Conservation (phyloP, 1,140 invertebrate species). For the Leucophenga varia region DNA sequence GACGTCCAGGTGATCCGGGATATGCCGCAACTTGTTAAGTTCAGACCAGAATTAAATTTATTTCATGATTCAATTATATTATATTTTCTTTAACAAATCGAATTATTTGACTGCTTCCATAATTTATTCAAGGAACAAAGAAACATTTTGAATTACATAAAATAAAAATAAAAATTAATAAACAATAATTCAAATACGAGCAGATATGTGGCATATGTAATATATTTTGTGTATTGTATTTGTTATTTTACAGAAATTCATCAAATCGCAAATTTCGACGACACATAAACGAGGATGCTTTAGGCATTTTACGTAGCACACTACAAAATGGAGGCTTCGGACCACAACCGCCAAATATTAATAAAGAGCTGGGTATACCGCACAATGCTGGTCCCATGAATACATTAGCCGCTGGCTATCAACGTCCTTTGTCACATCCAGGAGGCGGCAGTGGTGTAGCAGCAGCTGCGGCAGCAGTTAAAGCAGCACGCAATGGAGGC, state of each 20-base stretch:
- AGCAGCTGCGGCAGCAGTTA: constrained; percentile 45
- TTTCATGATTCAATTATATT: too few species aligned
- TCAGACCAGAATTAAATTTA: too few species aligned
- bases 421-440: constrained; percentile 48
- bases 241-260: constrained; percentile 35
- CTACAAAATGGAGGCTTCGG: constrained; percentile 48
- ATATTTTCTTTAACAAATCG: too few species aligned
- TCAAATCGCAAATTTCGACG: constrained; percentile 48
- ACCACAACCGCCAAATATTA: constrained; percentile 48
- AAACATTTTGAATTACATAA: too few species aligned
- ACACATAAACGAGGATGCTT: constrained; percentile 49
- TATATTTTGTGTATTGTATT: neutral
- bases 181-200: too few species aligned
- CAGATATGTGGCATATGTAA: neutral
- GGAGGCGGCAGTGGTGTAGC: constrained; percentile 50
- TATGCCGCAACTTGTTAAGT: too few species aligned
- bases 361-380: constrained; percentile 50
- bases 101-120: too few species aligned
- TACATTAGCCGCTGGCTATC: constrained; percentile 47
- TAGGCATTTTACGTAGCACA: constrained; percentile 46
- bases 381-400: constrained; percentile 50
- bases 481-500: constrained; percentile 43
- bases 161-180: too few species aligned
- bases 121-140: too few species aligned
- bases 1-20: too few species aligned